These are phyloP conservation scores for Pinctada fucata DNA, from an alignment of 2,888 invertebrate species.

Conservation along the genomic window DNA sequence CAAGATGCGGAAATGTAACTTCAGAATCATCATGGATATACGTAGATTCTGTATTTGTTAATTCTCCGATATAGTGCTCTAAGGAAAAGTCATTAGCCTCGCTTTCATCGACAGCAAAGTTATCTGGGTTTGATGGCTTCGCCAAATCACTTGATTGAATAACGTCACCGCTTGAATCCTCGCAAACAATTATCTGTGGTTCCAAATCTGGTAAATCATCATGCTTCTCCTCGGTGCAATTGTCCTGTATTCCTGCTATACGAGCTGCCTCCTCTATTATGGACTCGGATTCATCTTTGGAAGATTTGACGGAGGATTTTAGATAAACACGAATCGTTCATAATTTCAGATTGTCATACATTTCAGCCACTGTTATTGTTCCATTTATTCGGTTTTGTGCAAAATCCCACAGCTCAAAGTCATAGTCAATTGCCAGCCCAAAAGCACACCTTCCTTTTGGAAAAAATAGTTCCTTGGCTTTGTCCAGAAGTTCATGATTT, in stretches of 20 bases:
- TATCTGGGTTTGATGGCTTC: not conserved
- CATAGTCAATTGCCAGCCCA: slow-evolving; percentile 6
- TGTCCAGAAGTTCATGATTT: not conserved
- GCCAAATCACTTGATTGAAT: not conserved
- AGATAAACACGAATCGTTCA: not conserved
- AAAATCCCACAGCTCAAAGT: slow-evolving; percentile 24
- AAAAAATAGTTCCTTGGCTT: slow-evolving; percentile 22
- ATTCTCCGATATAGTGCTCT: not conserved
- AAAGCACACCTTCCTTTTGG: slow-evolving; percentile 12
- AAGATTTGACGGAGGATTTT: too few species aligned
- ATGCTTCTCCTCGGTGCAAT: not conserved
- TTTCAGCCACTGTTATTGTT: slow-evolving; percentile 13
- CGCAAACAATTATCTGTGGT: not conserved
- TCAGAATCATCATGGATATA: not conserved
- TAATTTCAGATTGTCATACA: slow-evolving; percentile 26
- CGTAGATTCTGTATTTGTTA: not conserved
- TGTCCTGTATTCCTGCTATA: too few species aligned
- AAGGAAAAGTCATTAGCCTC: not conserved
- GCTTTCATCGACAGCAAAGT: not conserved
- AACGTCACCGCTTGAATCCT: not conserved
- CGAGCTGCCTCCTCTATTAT: too few species aligned
- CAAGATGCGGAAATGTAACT: not conserved
- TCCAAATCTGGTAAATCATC: not conserved
- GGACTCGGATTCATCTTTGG: too few species aligned
- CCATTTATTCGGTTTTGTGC: slow-evolving; percentile 12